Evolutionary conservation across 2,113 vertebrate genomes (phyloP).

Genomic region (Macquaria ambigua): DNA sequence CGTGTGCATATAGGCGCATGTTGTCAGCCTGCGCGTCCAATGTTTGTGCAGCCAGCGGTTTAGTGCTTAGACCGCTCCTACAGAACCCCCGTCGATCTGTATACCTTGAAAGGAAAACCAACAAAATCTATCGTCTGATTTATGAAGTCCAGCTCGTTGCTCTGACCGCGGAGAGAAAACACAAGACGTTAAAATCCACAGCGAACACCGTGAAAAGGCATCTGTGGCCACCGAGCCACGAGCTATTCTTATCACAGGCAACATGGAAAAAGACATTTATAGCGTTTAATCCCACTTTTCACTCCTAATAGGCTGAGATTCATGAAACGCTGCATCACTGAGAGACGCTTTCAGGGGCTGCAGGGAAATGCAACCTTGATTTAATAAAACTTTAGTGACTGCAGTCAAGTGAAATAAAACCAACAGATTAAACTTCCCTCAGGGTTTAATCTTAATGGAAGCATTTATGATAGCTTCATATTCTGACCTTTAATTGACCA

Average conservation of each 20-base stretch:
- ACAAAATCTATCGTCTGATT: constrained; percentile 83
- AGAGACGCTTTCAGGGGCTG: constrained; percentile 56
- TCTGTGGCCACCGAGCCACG: constrained; percentile 77
- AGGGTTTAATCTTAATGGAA: not conserved
- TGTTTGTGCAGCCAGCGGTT: constrained; percentile 86
- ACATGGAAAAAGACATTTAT: constrained; percentile 71
- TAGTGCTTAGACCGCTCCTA: constrained; percentile 68
- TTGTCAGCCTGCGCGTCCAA: constrained; percentile 68
- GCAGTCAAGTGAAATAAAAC: constrained; percentile 4
- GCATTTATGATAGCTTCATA: not conserved
- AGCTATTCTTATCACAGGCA: constrained; percentile 84
- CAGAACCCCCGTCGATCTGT: constrained; percentile 76
- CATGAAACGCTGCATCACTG: constrained; percentile 59
- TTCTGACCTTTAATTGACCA: not conserved
- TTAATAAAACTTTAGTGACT: constrained; percentile 7
- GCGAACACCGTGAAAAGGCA: constrained; percentile 80
- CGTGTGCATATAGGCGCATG: constrained; percentile 74
- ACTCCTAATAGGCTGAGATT: constrained; percentile 48
- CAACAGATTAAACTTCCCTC: not conserved
- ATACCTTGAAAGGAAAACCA: constrained; percentile 84
- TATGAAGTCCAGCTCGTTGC: constrained; percentile 83
- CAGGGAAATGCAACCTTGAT: not conserved
- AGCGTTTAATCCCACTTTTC: constrained; percentile 71
- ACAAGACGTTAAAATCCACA: constrained; percentile 78
- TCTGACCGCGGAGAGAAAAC: constrained; percentile 81